These are phyloP conservation scores for Eupithecia exiguata DNA, from an alignment of 2,888 invertebrate genomes.

Conservation along the genomic window DNA sequence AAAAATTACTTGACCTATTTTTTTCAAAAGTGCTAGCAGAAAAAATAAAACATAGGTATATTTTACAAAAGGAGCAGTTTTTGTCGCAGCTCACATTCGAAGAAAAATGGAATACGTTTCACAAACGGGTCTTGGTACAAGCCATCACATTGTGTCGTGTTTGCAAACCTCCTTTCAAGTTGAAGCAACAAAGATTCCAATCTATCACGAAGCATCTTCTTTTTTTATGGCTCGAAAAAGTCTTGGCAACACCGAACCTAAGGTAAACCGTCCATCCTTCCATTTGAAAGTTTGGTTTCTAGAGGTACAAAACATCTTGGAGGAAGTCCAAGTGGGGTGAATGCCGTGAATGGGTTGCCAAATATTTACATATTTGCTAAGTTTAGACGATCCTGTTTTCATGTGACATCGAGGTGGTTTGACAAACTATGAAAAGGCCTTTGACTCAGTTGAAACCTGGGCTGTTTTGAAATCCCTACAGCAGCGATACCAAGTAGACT, in stretches of 20 bases:
- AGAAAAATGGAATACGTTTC: background rate
- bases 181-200: background rate
- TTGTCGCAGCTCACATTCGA: background rate
- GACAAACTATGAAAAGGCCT: no score
- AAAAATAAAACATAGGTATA: no score
- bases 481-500: no score
- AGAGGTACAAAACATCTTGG: slow-evolving; percentile 45
- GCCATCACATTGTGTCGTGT: background rate
- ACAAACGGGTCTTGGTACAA: background rate
- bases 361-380: slow-evolving; percentile 13
- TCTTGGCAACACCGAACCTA: slow-evolving; percentile 2
- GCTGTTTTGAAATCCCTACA: no score
- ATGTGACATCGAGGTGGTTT: no score
- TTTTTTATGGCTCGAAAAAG: background rate
- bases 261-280: slow-evolving; percentile 50
- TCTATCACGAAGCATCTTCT: slow-evolving; percentile 1
- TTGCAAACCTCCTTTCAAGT: background rate
- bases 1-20: no score
- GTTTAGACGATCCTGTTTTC: background rate
- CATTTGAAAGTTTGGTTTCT: slow-evolving; percentile 51
- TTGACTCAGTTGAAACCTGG: no score
- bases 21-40: no score
- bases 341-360: slow-evolving; percentile 37
- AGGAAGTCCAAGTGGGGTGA: slow-evolving; percentile 46
- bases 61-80: background rate